Conservation (phyloP, 2,797 vertebrate genomes). For the Gymnopithys bicolor region DNA sequence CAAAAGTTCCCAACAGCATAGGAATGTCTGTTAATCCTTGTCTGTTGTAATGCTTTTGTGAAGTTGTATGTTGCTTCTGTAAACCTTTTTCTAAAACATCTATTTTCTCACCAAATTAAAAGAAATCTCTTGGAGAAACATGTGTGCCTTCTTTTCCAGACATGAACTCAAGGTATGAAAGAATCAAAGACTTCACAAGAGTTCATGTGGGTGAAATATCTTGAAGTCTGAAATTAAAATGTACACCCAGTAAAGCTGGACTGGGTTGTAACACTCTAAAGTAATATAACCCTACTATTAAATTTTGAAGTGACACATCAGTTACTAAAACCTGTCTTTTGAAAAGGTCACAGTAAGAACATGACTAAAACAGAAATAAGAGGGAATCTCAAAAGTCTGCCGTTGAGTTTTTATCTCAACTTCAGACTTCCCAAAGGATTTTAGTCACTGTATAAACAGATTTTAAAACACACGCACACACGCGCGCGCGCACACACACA, state of each 20-base stretch:
- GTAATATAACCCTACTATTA: not conserved
- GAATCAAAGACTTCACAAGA: too few relatives aligned
- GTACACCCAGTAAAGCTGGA: too few relatives aligned
- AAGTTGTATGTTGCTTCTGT: not conserved
- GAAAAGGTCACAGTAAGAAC: not conserved
- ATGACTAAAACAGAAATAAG: not conserved
- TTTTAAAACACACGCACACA: not conserved
- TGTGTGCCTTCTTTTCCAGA: too few relatives aligned
- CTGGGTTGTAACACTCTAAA: too few relatives aligned
- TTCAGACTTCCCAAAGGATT: not conserved
- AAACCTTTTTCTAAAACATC: not conserved
- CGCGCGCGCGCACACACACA: too few relatives aligned
- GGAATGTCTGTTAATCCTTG: not conserved
- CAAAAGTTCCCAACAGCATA: not conserved
- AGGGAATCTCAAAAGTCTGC: not conserved
- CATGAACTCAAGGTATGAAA: too few relatives aligned
- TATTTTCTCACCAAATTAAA: too few relatives aligned
- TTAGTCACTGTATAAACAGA: not conserved
- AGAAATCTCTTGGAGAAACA: too few relatives aligned
- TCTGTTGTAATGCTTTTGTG: not conserved
- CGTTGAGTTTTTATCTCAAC: not conserved
- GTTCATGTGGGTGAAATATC: too few relatives aligned
- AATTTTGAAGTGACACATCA: not conserved
- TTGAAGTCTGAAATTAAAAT: too few relatives aligned
- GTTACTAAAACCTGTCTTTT: not conserved